Evolutionary conservation across 2,797 vertebrate species (phyloP).

Genomic region (Falco concolor): DNA sequence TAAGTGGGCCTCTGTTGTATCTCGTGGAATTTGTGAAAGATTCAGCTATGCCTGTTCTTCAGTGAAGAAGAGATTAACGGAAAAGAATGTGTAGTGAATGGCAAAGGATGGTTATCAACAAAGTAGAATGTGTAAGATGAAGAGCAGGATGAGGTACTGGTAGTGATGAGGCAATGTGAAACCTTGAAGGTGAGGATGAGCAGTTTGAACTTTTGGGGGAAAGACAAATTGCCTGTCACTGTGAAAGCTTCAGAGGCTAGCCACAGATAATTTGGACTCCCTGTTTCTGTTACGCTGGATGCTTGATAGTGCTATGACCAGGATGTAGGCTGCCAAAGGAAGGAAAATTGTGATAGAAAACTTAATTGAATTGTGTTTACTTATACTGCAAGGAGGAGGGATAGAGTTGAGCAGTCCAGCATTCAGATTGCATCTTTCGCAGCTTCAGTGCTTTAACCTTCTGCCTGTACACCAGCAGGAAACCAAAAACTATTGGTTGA

Average conservation of each 20-base stretch:
- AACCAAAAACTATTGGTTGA: accelerated
- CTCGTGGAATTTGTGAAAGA: not conserved
- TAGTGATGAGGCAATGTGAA: not conserved
- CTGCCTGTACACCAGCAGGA: not conserved
- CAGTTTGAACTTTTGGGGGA: not conserved
- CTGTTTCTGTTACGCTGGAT: not conserved
- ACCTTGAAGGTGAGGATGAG: not conserved
- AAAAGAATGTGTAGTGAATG: not conserved
- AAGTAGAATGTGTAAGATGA: not conserved
- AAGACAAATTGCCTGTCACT: not conserved
- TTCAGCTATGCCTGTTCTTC: not conserved
- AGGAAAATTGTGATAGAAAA: not conserved
- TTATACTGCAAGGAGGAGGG: not conserved
- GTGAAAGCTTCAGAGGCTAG: not conserved
- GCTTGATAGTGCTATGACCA: not conserved
- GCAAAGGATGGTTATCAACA: not conserved
- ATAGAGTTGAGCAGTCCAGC: not conserved
- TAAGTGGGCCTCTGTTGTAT: not conserved
- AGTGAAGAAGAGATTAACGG: not conserved
- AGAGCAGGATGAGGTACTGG: not conserved
- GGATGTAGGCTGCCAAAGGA: not conserved
- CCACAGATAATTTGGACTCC: not conserved
- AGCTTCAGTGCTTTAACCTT: not conserved
- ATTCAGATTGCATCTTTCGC: not conserved
- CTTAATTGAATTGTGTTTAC: not conserved